These are phyloP conservation scores for Falco concolor DNA, from an alignment of 2,797 vertebrate genomes.

Conservation along the genomic window DNA sequence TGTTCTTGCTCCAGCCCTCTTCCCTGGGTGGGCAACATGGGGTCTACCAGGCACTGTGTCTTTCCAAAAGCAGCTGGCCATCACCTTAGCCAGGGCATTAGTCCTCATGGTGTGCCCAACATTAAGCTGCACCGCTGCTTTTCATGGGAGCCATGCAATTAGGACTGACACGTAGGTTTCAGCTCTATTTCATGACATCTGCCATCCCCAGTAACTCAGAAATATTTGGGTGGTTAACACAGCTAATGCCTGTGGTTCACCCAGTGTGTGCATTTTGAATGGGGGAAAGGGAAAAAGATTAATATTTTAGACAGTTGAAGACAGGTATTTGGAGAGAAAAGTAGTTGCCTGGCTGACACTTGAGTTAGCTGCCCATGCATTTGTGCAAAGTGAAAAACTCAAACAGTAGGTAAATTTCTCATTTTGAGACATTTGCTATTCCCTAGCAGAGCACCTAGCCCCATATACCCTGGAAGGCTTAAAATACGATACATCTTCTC, in stretches of 20 bases:
- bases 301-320: neutral
- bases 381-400: neutral
- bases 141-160: neutral
- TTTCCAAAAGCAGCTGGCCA: neutral
- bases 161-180: neutral
- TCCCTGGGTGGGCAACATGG: accelerated
- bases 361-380: neutral
- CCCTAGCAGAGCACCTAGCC: neutral
- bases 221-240: neutral
- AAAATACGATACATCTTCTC: neutral
- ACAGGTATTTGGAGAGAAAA: neutral
- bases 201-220: neutral
- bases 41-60: neutral
- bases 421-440: neutral
- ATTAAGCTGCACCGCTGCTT: neutral
- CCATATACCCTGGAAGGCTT: neutral
- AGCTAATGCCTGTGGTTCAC: neutral
- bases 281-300: neutral
- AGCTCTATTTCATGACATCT: accelerated
- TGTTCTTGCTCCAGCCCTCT: neutral
- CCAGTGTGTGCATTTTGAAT: accelerated
- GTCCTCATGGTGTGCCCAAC: accelerated
- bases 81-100: accelerated
- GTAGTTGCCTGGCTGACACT: neutral
- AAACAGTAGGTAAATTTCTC: neutral